Evolutionary conservation across 1,140 invertebrate genomes (phyloP).

Genomic region (Yoshiicerus persimilis): DNA sequence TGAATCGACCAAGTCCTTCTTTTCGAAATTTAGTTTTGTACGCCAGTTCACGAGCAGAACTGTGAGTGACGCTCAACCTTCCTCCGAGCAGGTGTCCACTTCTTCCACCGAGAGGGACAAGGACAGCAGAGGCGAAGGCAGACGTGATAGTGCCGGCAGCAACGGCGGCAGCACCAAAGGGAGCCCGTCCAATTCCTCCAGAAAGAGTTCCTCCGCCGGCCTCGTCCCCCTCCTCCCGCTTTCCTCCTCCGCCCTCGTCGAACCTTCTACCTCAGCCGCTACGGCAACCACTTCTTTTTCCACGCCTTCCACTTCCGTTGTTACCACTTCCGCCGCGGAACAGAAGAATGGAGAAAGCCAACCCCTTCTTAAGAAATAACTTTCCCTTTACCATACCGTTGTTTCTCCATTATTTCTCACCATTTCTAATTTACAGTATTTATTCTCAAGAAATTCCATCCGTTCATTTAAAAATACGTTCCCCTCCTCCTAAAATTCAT

Average conservation of each 20-base stretch:
- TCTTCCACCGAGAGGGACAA: background rate
- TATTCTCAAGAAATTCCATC: too few relatives aligned
- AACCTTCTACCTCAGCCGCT: background rate
- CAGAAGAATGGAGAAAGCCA: slow-evolving; percentile 41
- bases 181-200: slow-evolving; percentile 16
- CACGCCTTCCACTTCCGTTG: background rate
- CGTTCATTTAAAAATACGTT: too few relatives aligned
- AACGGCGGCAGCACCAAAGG: background rate
- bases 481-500: too few relatives aligned
- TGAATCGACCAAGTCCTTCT: slow-evolving; percentile 33
- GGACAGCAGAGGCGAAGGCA: background rate
- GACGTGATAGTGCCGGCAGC: background rate
- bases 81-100: background rate
- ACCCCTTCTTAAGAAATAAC: slow-evolving; percentile 44
- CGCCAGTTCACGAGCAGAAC: slow-evolving; percentile 11
- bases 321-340: background rate
- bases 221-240: slow-evolving; percentile 27
- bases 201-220: background rate
- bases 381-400: background rate
- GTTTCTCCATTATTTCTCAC: too few relatives aligned
- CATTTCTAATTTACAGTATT: too few relatives aligned
- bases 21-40: slow-evolving; percentile 44
- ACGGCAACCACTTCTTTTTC: slow-evolving; percentile 17
- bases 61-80: background rate
- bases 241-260: background rate